phyloP scores from a whole-genome alignment of 2,888 invertebrate genomes.

The Chrysolina oricalcia region DNA sequence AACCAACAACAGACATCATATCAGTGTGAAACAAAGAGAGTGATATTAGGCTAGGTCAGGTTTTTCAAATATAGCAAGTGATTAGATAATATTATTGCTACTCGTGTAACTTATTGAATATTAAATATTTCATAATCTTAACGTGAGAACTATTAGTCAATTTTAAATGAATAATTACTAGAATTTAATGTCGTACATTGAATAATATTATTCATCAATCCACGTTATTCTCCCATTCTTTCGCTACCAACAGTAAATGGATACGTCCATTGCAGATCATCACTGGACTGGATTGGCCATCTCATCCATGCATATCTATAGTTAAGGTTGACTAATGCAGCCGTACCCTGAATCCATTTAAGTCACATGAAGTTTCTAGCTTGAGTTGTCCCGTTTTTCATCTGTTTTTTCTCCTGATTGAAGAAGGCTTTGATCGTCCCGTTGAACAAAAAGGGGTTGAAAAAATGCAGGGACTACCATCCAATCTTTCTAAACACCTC shows the following conservation, averaged over 20 bases:
- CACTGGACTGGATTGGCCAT: too few species aligned
- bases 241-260: neutral
- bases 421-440: too few species aligned
- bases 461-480: too few species aligned
- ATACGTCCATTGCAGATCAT: too few species aligned
- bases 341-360: too few species aligned
- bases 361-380: too few species aligned
- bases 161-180: neutral
- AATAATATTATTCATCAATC: neutral
- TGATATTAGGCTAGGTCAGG: conserved; percentile 18
- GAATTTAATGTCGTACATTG: neutral
- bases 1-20: conserved; percentile 16
- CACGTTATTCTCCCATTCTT: neutral
- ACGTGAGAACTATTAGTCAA: conserved; percentile 6
- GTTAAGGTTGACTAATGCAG: too few species aligned
- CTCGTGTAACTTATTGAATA: conserved; percentile 5
- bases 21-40: conserved; percentile 9
- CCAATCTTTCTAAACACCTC: too few species aligned
- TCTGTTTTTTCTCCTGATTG: too few species aligned
- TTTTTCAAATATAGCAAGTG: conserved; percentile 15
- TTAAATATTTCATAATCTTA: neutral
- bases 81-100: neutral
- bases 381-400: too few species aligned
- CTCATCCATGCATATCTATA: too few species aligned
- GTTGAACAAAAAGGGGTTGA: too few species aligned